Evolutionary conservation across 2,888 invertebrate species (phyloP).

Genomic region (Leptothorax acervorum): DNA sequence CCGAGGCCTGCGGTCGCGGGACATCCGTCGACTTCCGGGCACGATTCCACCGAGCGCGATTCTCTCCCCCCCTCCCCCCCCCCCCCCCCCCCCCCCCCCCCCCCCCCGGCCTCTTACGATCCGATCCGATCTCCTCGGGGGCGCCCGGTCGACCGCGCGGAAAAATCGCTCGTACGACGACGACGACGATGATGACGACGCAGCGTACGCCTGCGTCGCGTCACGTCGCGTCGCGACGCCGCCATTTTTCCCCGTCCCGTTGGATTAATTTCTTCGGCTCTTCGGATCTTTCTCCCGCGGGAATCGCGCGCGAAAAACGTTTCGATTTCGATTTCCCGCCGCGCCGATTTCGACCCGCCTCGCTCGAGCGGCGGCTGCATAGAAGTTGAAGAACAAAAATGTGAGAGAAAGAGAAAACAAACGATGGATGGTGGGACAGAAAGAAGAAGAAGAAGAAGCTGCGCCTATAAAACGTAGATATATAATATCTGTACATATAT

Average conservation of each 20-base stretch:
- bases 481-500: constrained; percentile 56
- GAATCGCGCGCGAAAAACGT: constrained; percentile 17
- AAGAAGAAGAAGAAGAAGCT: constrained; percentile 59
- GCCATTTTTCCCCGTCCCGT: neutral
- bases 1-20: constrained; percentile 85
- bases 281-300: constrained; percentile 1
- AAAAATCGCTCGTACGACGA: constrained; percentile 34
- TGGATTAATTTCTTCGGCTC: neutral
- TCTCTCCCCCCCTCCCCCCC: constrained; percentile 55
- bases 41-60: constrained; percentile 70
- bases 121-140: neutral
- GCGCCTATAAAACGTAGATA: constrained; percentile 45
- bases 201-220: constrained; percentile 81
- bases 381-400: constrained; percentile 40
- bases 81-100: constrained; percentile 41
- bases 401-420: constrained; percentile 46
- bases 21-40: constrained; percentile 73
- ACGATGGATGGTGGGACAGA: constrained; percentile 28
- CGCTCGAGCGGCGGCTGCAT: constrained; percentile 64
- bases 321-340: neutral
- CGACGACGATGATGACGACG: constrained; percentile 49
- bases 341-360: neutral
- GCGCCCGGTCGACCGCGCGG: constrained; percentile 13
- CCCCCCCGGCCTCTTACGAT: constrained; percentile 26
- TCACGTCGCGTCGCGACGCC: constrained; percentile 26